phyloP scores from a whole-genome alignment of 1,140 invertebrate species.

The Venustaconcha ellipsiformis region DNA sequence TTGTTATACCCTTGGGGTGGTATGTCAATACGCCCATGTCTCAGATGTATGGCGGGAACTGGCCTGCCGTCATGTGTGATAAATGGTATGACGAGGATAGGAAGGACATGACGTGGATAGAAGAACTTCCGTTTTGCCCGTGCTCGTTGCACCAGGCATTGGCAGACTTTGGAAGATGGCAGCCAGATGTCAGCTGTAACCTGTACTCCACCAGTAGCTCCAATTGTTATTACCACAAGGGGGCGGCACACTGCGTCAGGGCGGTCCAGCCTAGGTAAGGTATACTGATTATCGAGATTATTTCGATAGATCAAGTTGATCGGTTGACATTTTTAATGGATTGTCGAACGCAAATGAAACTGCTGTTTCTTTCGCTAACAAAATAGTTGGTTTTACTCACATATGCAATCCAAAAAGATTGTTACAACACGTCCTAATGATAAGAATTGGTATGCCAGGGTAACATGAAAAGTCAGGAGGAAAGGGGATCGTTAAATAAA shows the following conservation, averaged over 20 bases:
- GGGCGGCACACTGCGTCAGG: slow-evolving; percentile 91
- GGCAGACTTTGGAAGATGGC: slow-evolving; percentile 90
- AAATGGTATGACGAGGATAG: slow-evolving; percentile 46
- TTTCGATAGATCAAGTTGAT: no score
- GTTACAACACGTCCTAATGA: no score
- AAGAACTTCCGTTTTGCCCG: slow-evolving; percentile 81
- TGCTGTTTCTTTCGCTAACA: no score
- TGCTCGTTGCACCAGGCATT: slow-evolving; percentile 92
- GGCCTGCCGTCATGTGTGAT: slow-evolving; percentile 47
- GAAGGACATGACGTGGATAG: slow-evolving; percentile 47
- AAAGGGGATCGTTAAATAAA: no score
- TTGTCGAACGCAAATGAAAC: no score
- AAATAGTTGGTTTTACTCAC: no score
- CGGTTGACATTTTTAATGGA: no score
- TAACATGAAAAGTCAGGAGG: no score
- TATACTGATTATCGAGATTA: no score
- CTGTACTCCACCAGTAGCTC: slow-evolving; percentile 86
- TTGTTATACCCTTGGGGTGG: slow-evolving; percentile 53
- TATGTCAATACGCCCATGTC: slow-evolving; percentile 44
- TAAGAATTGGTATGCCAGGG: no score
- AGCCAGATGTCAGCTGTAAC: slow-evolving; percentile 88
- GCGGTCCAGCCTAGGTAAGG: slow-evolving; percentile 80
- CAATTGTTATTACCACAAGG: slow-evolving; percentile 88
- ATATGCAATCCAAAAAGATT: no score
- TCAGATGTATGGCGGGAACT: slow-evolving; percentile 36